phyloP scores from a whole-genome alignment of 2,113 vertebrate genomes.

The human (Homo sapiens) region DNA sequence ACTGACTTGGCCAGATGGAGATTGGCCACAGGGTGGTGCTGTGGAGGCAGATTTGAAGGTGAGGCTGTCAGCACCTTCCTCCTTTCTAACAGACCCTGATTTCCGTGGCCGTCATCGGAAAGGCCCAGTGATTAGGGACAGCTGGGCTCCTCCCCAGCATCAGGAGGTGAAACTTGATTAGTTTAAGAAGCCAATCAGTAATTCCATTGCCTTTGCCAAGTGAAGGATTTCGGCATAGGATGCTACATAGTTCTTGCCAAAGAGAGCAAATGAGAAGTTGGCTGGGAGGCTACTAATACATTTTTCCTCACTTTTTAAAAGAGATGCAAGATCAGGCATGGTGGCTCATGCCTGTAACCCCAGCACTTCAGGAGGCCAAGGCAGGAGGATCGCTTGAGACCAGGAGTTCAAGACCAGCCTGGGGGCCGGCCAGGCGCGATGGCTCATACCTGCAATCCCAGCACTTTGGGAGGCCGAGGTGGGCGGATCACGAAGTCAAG shows the following conservation, averaged over 20 bases:
- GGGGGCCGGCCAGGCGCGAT: too few relatives aligned
- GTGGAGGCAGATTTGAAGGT: neutral
- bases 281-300: neutral
- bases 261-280: neutral
- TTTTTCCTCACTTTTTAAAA: neutral
- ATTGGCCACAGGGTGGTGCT: constrained; percentile 34
- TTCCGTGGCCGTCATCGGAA: neutral
- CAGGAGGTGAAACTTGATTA: neutral
- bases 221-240: neutral
- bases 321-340: too few relatives aligned
- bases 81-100: neutral
- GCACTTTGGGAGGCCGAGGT: too few relatives aligned
- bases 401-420: too few relatives aligned
- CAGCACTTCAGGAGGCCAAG: too few relatives aligned
- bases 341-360: too few relatives aligned
- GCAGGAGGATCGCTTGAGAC: too few relatives aligned
- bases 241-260: neutral
- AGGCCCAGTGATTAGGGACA: neutral
- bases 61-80: neutral
- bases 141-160: neutral
- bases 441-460: too few relatives aligned
- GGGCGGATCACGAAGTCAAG: too few relatives aligned
- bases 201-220: neutral
- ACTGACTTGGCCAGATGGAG: neutral
- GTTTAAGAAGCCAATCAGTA: neutral